Evolutionary conservation across 1,140 invertebrate genomes (phyloP), one percentile per base, ranked within the genome.

Genomic region (Pentalonia nigronervosa): DNA sequence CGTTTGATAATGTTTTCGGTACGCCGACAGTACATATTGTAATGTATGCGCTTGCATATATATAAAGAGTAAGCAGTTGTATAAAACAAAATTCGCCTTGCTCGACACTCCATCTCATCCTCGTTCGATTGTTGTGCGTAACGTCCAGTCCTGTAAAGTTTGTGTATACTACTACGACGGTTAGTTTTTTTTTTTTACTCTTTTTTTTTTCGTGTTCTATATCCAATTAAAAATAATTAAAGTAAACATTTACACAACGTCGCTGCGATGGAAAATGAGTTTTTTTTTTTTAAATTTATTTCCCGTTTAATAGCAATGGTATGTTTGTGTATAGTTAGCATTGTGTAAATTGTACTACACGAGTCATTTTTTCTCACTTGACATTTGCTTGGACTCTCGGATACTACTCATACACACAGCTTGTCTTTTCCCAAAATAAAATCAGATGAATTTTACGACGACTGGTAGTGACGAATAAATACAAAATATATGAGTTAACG

Each of bases 191-290:
- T n/a, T 34, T n/a, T n/a, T n/a, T n/a, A n/a, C n/a, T n/a, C n/a
- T n/a, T n/a, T 34, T 7, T 76, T 67, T 76, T 76, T 76, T 60
- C 23, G 23, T 90, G 9, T 90, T 60, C 4, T 50, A 53, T 47
- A 53, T 89, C 87, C 87, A 89, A 89, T 89, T 89, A 90, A 90
- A 90, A 90, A 90, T 90, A 93, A 93, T 93, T 88, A 87, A 93
- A 93, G 30, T 41, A 93, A 86, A 56, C 83, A 90, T 90, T 90
- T 90, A 60, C 88, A 60, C n/a, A 60, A 7, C 36, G 50, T 41
- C 36, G 45, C 48, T 48, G 25, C 60, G 14, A 76, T 14, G 14
- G n/a, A 76, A 76, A 76, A 76, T n/a, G 30, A 1, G n/a, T n/a
- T 17, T 76, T 67, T 67, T 67, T 76, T 41, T 87, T 86, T 47